Evolutionary conservation across 2,888 invertebrate genomes (phyloP), one percentile per base, ranked within the genome.

Genomic region (Argyresthia goedartella): DNA sequence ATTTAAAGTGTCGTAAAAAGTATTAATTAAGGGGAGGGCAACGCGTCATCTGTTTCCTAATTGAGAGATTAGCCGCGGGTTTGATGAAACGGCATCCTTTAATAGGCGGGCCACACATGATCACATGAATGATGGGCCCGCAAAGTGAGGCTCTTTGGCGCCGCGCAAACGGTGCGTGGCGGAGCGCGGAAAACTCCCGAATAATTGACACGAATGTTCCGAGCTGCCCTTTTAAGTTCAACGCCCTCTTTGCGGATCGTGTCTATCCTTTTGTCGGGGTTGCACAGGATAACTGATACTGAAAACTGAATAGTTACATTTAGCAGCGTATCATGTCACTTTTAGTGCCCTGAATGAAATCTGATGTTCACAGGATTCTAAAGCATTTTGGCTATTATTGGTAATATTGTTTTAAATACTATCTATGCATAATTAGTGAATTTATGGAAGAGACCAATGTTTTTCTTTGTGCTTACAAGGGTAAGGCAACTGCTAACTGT

Each of bases 31-130:
- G 6, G 25, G 14, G 14, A 44, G 65, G 61, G 57, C 55, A 56
- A 1, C n/a, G 58, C 55, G 67, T 60, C 80, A 78, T 79, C 75
- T 80, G 80, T 75, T 76, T 74, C 76, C 75, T 81, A 81, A 82
- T 82, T 79, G 79, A 81, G 76, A 74, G 79, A 84, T 84, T 84
- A 81, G 71, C 70, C 69, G 67, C 57, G 67, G 70, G 74, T 71
- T 76, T 71, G 73, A 67, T 69, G 65, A 64, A 74, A 75, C 67
- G 73, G 71, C 72, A 66, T 65, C 68, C 73, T 39, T 80, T 79
- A 79, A 81, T 81, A 80, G 73, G 76, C 65, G 66, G 70, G 75
- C 74, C 76, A 76, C 63, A 73, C 79, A 76, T 36, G 36, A 36
- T 6, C n/a, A 39, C n/a, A 39, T 39, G 1, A 39, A 39, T 11